A percentile compares a stretch with the other conserved stretches of the same genome.
Conservation (phyloP, 2,797 vertebrate species). For the Microctenopoma steveboyesi region DNA sequence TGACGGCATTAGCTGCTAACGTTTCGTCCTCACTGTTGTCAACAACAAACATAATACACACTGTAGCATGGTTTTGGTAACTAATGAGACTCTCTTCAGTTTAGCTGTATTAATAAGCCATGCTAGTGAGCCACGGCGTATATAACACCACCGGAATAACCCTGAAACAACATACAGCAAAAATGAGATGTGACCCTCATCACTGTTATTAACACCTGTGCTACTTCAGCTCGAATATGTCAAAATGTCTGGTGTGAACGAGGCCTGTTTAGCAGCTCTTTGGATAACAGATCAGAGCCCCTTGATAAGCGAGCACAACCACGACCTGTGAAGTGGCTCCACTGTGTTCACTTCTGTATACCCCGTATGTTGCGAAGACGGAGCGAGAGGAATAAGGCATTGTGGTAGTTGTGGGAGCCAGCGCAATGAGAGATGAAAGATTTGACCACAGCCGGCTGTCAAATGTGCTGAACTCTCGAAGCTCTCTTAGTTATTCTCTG, state of each 20-base stretch:
- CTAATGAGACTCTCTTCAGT: background rate
- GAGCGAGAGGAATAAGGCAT: slow-evolving; percentile 20
- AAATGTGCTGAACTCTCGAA: slow-evolving; percentile 17
- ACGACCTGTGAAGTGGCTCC: slow-evolving; percentile 45
- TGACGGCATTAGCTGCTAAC: background rate
- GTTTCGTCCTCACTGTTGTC: background rate
- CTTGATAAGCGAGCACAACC: slow-evolving; percentile 18
- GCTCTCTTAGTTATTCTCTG: slow-evolving; percentile 11
- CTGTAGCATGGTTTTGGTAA: background rate
- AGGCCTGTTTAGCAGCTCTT: background rate
- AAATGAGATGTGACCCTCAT: background rate
- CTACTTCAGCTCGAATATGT: slow-evolving; percentile 1
- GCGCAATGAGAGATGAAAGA: slow-evolving; percentile 42
- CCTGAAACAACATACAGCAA: background rate
- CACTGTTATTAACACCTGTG: background rate
- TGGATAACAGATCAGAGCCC: slow-evolving; percentile 18
- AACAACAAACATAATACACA: background rate
- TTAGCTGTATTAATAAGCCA: background rate
- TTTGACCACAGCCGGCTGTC: slow-evolving; percentile 51
- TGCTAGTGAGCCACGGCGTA: no score
- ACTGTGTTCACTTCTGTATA: background rate
- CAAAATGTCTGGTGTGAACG: slow-evolving; percentile 21
- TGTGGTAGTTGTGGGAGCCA: slow-evolving; percentile 66
- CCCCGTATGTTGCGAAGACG: slow-evolving; percentile 4
- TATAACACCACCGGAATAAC: background rate